A percentile compares a stretch with the other conserved stretches of the same genome.
Conservation (phyloP, 2,113 vertebrate genomes). For the Spheniscus mendiculus region DNA sequence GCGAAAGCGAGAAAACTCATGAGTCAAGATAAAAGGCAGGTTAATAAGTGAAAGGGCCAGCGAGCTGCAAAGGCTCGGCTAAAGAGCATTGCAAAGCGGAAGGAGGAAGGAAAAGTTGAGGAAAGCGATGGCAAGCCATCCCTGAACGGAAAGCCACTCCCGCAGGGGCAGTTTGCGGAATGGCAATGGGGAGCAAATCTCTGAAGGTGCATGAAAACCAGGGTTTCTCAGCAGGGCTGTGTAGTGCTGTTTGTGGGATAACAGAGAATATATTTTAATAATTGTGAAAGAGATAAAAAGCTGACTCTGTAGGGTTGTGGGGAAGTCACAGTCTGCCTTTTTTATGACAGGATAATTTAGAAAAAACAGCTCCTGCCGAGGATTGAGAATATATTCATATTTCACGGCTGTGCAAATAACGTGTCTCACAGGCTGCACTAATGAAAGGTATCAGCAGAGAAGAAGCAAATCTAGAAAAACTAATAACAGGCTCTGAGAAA, state of each 20-base stretch:
- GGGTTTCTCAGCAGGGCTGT: not conserved
- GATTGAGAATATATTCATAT: not conserved
- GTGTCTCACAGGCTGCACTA: not conserved
- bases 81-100: not conserved
- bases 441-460: not conserved
- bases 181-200: not conserved
- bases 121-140: accelerated
- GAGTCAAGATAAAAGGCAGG: too few relatives aligned
- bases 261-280: not conserved
- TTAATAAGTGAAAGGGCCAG: not conserved
- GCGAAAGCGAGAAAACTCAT: not conserved
- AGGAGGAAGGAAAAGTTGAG: not conserved
- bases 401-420: not conserved
- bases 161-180: not conserved
- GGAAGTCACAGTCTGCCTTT: not conserved
- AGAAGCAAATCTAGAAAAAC: not conserved
- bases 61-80: not conserved
- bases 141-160: not conserved
- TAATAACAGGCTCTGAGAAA: not conserved
- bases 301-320: too few relatives aligned
- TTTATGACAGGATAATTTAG: not conserved
- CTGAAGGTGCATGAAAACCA: not conserved
- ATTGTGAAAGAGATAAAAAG: not conserved
- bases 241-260: not conserved
- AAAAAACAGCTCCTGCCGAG: not conserved